phyloP scores from a whole-genome alignment of 2,113 vertebrate genomes.

The Lepus timidus region DNA sequence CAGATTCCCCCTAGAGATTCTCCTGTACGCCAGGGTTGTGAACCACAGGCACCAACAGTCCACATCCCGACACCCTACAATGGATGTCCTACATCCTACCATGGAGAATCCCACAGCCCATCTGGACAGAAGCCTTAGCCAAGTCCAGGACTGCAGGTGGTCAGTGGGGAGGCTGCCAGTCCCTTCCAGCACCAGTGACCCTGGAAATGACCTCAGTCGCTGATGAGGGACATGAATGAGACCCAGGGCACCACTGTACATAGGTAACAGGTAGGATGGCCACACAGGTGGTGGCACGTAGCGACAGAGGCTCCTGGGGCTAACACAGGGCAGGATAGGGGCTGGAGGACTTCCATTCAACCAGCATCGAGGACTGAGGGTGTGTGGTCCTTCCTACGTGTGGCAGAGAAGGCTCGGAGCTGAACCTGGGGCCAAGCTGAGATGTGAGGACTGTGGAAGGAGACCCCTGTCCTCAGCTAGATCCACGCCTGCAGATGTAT shows the following conservation, averaged over 20 bases:
- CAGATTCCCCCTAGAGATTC: not conserved
- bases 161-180: slow-evolving; percentile 87
- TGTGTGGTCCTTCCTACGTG: not conserved
- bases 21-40: not conserved
- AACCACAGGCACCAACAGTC: not conserved
- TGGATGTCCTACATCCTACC: not conserved
- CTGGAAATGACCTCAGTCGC: slow-evolving; percentile 61
- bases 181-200: not conserved
- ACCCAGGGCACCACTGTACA: not conserved
- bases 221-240: not conserved
- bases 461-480: not conserved
- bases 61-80: not conserved
- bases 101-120: not conserved
- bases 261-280: not conserved
- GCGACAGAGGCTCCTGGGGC: not conserved
- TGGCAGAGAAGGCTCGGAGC: not conserved
- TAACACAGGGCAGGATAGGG: not conserved
- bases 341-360: not conserved
- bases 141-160: slow-evolving; percentile 94
- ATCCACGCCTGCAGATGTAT: not conserved
- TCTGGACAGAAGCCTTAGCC: slow-evolving; percentile 83
- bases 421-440: not conserved
- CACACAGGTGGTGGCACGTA: not conserved
- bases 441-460: not conserved
- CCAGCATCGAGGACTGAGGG: not conserved